phyloP scores from a whole-genome alignment of 2,888 invertebrate species.

The Nipponacmea schrenckii region DNA sequence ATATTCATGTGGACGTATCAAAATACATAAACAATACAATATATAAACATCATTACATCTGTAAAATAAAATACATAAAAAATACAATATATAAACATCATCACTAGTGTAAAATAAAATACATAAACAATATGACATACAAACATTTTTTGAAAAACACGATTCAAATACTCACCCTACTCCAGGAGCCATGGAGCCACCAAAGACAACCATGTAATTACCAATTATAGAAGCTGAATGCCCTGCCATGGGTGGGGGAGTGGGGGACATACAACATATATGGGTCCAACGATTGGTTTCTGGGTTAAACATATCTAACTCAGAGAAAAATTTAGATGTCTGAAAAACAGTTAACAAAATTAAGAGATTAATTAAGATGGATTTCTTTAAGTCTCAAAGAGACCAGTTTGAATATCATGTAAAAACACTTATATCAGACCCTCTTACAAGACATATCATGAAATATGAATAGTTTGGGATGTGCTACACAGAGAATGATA shows the following conservation, averaged over 20 bases:
- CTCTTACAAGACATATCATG: no score
- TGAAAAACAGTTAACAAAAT: slow-evolving; percentile 50
- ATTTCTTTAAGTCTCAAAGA: no score
- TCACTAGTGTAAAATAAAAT: no score
- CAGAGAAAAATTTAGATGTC: slow-evolving; percentile 87
- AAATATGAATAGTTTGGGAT: no score
- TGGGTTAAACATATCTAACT: slow-evolving; percentile 88
- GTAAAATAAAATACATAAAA: slow-evolving; percentile 86
- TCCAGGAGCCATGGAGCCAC: slow-evolving; percentile 68
- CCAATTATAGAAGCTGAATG: slow-evolving; percentile 88
- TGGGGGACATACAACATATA: slow-evolving; percentile 66
- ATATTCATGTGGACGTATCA: no score
- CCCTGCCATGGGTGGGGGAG: slow-evolving; percentile 86
- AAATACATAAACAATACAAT: slow-evolving; percentile 79
- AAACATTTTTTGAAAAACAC: no score
- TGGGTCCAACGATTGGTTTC: slow-evolving; percentile 79
- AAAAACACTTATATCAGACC: no score
- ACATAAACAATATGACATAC: no score
- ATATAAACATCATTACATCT: slow-evolving; percentile 56
- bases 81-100: neutral
- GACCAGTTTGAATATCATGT: no score
- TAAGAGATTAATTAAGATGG: neutral
- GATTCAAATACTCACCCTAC: slow-evolving; percentile 51
- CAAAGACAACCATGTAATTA: slow-evolving; percentile 69
- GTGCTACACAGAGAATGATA: no score